Percentiles rank a stretch among this genome's conserved stretches.
These are phyloP conservation scores for Vollenhovia emeryi DNA, from an alignment of 1,140 invertebrate species.

Conservation along the genomic window DNA sequence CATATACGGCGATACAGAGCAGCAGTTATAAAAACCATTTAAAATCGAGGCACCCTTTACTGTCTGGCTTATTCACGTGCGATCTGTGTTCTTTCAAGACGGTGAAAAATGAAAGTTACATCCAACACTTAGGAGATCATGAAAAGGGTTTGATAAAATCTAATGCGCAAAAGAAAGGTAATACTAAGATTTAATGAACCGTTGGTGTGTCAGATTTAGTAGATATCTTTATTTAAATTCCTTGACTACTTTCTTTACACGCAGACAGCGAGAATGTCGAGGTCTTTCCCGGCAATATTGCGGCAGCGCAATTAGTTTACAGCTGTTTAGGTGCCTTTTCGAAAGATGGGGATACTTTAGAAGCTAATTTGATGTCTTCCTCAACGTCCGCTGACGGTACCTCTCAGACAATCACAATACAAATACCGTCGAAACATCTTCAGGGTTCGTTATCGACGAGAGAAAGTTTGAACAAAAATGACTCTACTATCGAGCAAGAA, in stretches of 20 bases:
- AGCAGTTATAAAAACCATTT: conserved; percentile 89
- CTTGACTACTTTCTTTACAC: conserved; percentile 32
- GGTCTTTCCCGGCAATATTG: conserved; percentile 85
- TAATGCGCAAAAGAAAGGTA: conserved; percentile 75
- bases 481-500: conserved; percentile 78
- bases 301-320: conserved; percentile 86
- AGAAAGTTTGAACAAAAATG: conserved; percentile 69
- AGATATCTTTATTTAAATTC: conserved; percentile 3
- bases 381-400: conserved; percentile 83
- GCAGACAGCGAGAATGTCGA: conserved; percentile 79
- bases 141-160: conserved; percentile 84
- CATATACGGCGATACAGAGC: conserved; percentile 89
- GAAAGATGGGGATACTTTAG: conserved; percentile 80
- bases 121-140: conserved; percentile 87
- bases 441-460: conserved; percentile 77
- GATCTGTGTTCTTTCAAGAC: conserved; percentile 87
- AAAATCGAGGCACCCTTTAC: conserved; percentile 87
- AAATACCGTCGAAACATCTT: conserved; percentile 82
- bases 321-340: conserved; percentile 85
- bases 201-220: background rate
- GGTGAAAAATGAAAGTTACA: conserved; percentile 87
- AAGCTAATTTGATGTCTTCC: conserved; percentile 84
- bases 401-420: conserved; percentile 85
- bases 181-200: background rate
- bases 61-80: conserved; percentile 87